Evolutionary conservation across 2,888 invertebrate genomes (phyloP), one percentile per base, ranked within the genome.

Genomic region (Oeneis ivallda): DNA sequence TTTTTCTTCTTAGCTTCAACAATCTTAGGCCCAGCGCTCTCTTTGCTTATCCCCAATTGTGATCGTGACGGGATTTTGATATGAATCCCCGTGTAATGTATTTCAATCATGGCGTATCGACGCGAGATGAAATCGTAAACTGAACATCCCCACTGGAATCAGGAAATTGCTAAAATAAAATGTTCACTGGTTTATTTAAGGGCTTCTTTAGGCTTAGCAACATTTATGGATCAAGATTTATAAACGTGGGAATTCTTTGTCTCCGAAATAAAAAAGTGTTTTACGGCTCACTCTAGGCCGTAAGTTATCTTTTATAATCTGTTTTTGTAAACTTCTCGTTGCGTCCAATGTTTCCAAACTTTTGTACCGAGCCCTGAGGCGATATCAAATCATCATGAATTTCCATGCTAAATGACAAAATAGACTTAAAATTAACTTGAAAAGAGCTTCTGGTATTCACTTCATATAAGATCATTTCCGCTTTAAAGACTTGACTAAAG

Each of bases 121-220:
- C 41, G 41, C 64, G 64, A 64, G 58, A 64, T 59, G 64, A 67
- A 67, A 69, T 73, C 73, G 70, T 73, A 74, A 73, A 71, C 65
- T 59, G 68, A 58, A 63, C 64, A 53, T 62, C 64, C 53, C 69
- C 66, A 64, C 52, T 37, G 61, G 65, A 53, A 64, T 67, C 67
- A 64, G 70, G 72, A 74, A 74, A 73, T 72, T 72, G 74, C 62
- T 68, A 49, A 72, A 71, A 71, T 72, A 70, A 73, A 70, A 70
- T 62, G 70, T 66, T 61, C 50, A 59, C 37, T 34, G 32, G 26
- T 43, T n/a, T 32, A n/a, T 37, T 60, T 60, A 53, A 64, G 34
- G 39, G 58, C 64, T 34, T 57, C 41, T 64, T 52, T 58, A 64
- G 43, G 58, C 43, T 43, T 19, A 39, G 43, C 17, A 11, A 57